Conservation (phyloP, 2,797 vertebrate species). For the Enteromius radiatus region DNA sequence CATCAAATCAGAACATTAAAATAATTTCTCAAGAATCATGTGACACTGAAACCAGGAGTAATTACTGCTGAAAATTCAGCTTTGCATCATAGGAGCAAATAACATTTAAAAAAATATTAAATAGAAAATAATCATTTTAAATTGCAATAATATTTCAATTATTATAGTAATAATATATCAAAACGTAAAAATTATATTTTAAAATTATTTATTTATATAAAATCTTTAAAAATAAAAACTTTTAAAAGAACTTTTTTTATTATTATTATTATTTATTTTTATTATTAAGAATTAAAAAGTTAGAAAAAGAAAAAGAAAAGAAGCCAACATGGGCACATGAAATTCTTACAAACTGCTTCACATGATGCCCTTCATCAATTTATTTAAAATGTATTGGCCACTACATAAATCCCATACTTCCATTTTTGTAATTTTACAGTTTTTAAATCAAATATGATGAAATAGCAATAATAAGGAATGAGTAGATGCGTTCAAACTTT, state of each 20-base stretch:
- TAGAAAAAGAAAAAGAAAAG: not conserved
- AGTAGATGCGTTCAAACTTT: slow-evolving; percentile 15
- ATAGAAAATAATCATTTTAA: not conserved
- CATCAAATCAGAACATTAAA: not conserved
- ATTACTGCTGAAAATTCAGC: not conserved
- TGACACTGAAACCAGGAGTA: not conserved
- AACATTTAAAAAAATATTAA: not conserved
- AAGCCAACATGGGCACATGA: not conserved
- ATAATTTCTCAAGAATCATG: not conserved
- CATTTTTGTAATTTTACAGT: not conserved
- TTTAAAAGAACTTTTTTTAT: no score
- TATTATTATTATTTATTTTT: no score
- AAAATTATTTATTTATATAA: no score
- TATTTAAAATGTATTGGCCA: not conserved
- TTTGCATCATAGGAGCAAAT: not conserved
- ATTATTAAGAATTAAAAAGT: not conserved
- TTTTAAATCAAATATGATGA: not conserved
- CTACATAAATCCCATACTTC: not conserved
- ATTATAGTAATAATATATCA: not conserved
- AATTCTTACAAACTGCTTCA: not conserved
- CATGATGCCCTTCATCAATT: not conserved
- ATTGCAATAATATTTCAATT: not conserved
- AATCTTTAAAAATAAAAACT: not conserved
- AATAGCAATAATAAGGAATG: not conserved
- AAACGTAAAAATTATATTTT: not conserved